Base-by-base conservation (phyloP, 2,888 invertebrate species). In the Cerastis rubricosa region DNA sequence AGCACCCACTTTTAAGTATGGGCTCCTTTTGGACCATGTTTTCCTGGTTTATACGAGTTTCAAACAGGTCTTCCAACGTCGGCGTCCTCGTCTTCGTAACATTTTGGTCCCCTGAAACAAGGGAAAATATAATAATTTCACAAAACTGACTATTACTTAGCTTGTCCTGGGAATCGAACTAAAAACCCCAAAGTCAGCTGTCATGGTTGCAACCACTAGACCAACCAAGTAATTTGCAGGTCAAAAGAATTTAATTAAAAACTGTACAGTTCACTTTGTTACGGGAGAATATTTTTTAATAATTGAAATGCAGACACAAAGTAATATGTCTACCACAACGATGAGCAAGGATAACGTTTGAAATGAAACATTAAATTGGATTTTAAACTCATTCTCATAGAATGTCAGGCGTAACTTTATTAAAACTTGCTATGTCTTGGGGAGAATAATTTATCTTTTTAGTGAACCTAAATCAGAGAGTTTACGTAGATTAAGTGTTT, bases 361-460 rank as follows among this genome's bases (percentile, higher is more conserved):
- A 78, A 88, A 86, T 80, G 78, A 81, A 87, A 88, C 75, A 79
- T 84, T 76, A 78, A 83, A 88, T 88, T 87, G 83, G 76, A 85
- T 86, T 85, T 84, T 82, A 81, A 88, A 86, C 84, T 84, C 71
- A 84, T 85, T 75, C 47, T 65, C 82, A 75, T 83, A 82, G 80
- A 82, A 72, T 80, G 64, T 70, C 72, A 79, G 70, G 68, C 75
- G 69, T 76, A 78, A 83, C 71, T 84, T 84, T 84, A 88, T 87
- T 87, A 83, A 85, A 87, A 80, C 73, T 84, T 76, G 69, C 40
- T 61, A 59, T 74, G 71, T 67, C 51, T 74, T 12, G 57, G 25
- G n/a, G 59, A 29, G 17, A 59, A 69, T 67, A 47, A 73, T 75
- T 67, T 63, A 85, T 72, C 22, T n/a, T 11, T 61, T 57, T 61